These are phyloP conservation scores for Ochropleura leucogaster DNA, from an alignment of 2,888 invertebrate species.

Conservation along the genomic window DNA sequence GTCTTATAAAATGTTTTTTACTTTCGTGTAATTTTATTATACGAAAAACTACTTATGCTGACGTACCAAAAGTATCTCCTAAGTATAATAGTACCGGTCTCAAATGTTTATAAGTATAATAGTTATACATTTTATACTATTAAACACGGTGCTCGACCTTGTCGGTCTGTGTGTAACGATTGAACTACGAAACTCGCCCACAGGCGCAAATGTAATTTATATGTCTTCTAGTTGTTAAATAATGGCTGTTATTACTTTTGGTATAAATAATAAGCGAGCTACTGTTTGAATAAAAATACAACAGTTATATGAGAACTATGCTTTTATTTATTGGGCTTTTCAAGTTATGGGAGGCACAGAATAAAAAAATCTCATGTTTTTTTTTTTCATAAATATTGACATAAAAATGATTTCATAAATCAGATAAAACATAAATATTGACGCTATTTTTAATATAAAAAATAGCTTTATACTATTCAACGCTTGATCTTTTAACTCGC, in stretches of 20 bases:
- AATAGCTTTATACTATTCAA: neutral
- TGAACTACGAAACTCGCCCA: conserved; percentile 72
- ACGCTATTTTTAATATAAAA: neutral
- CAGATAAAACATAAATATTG: neutral
- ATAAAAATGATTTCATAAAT: no score
- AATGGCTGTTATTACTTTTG: conserved; percentile 55
- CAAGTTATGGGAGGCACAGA: neutral
- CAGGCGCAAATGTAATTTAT: conserved; percentile 74
- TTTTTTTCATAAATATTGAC: neutral
- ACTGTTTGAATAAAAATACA: conserved; percentile 23
- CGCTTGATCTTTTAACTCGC: conserved; percentile 12
- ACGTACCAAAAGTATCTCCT: conserved; percentile 57
- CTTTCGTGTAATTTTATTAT: neutral
- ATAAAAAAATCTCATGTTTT: neutral
- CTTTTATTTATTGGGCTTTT: neutral
- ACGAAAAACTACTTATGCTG: conserved; percentile 31
- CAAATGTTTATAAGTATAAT: conserved; percentile 78
- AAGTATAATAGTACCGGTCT: conserved; percentile 68
- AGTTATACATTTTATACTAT: conserved; percentile 80
- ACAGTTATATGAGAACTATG: neutral
- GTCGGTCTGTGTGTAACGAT: conserved; percentile 70
- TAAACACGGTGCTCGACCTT: conserved; percentile 77
- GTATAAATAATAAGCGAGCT: conserved; percentile 46
- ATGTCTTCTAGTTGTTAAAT: conserved; percentile 64
- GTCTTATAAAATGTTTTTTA: no score